Evolutionary conservation across 2,888 invertebrate genomes (phyloP), one percentile per base, ranked within the genome.

Genomic region (Epinotia demarniana): DNA sequence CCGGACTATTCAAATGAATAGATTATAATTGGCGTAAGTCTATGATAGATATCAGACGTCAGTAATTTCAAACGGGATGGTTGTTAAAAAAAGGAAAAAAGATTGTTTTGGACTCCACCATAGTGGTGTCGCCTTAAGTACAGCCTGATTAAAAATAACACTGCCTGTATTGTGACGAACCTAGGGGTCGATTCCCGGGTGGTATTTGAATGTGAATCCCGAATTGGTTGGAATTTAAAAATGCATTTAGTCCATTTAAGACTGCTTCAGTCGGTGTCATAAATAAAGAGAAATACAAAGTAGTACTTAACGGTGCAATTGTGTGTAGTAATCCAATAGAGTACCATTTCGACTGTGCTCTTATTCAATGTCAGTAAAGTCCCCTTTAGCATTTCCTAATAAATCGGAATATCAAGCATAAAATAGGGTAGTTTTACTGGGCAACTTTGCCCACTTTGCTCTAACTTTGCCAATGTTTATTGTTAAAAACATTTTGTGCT

Each of bases 171-270:
- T 61, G 55, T 55, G 23, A 61, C 39, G 71, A 75, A 60, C 4
- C 46, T 16, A 57, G 72, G 72, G 67, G 62, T 72, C 55, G 55
- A 53, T 61, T 18, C 66, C 75, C 72, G 55, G 27, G 46, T 27
- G 61, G 53, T 43, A 23, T 11, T 12, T 16, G 53, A 69, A 63
- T 27, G 57, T 67, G 58, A 27, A 73, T 70, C 68, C 71, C 73
- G 69, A 77, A 68, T 68, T 69, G 53, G 43, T 67, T 63, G 12
- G 64, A 73, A 71, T 60, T 39, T 49, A 77, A 66, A 78, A 75
- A 79, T 81, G 81, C 81, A 81, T 81, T 81, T 81, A 81, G 81
- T 75, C 61, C 64, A 18, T 23, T 23, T 77, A 80, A 80, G 81
- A 80, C 81, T 81, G 81, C 75, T 76, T 61, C 66, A 67, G 77